Percentiles rank a stretch among this genome's conserved stretches.
Conservation (phyloP, 2,113 vertebrate species). For the Crotalus helleri region DNA sequence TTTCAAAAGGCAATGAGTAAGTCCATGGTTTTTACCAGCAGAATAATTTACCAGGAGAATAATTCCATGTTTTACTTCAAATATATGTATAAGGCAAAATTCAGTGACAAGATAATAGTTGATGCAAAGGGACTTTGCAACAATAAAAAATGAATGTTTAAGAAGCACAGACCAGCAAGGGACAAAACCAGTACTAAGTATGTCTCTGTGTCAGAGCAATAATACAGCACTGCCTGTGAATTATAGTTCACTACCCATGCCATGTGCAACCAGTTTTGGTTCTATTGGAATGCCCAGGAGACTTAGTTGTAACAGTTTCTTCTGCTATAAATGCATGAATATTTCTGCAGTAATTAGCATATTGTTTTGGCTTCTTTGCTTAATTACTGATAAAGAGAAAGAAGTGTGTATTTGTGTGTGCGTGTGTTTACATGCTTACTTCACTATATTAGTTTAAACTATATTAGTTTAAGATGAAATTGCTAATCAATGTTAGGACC, state of each 20-base stretch:
- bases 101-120: not conserved
- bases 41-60: not conserved
- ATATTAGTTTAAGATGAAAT: not conserved
- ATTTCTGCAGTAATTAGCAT: fast-evolving
- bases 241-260: not conserved
- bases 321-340: not conserved
- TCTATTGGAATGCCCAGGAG: not conserved
- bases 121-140: not conserved
- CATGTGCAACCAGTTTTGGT: not conserved
- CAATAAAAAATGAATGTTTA: not conserved
- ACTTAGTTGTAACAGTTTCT: not conserved
- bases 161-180: not conserved
- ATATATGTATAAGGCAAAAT: not conserved
- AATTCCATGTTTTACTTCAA: not conserved
- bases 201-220: not conserved
- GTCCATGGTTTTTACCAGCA: not conserved
- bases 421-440: not conserved
- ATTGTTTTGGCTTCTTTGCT: not conserved
- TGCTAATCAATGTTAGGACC: not conserved
- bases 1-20: not conserved
- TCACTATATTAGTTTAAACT: constrained; percentile 1
- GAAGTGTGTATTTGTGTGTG: fast-evolving
- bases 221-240: not conserved
- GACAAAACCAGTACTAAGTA: not conserved
- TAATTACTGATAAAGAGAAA: not conserved